phyloP scores from a whole-genome alignment of 2,113 vertebrate species.

The Myotis davidii region DNA sequence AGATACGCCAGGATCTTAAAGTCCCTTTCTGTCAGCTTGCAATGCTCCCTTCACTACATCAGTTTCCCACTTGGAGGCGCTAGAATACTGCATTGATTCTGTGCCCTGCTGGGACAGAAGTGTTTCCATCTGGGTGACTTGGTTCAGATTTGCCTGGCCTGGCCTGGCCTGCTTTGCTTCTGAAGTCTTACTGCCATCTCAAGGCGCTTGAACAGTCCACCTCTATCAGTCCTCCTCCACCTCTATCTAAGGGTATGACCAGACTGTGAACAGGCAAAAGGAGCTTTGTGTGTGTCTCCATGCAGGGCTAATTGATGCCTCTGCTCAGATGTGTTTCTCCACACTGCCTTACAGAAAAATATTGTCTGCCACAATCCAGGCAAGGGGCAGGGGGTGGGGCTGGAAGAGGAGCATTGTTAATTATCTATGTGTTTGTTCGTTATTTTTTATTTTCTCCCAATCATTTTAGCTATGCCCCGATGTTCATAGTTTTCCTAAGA shows the following conservation, averaged over 20 bases:
- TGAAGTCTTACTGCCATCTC: neutral
- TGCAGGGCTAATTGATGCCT: neutral
- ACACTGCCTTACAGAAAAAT: neutral
- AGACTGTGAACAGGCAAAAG: neutral
- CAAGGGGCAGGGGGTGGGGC: rapidly evolving
- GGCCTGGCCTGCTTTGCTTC: neutral
- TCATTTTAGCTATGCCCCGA: neutral
- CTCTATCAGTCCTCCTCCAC: too few species aligned
- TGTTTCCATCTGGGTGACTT: neutral
- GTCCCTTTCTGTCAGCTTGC: neutral
- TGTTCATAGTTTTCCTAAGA: neutral
- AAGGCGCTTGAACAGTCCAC: too few species aligned
- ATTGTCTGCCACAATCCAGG: neutral
- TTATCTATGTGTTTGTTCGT: neutral
- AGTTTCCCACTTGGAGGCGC: constrained; percentile 46
- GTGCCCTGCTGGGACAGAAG: neutral
- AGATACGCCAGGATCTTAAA: neutral
- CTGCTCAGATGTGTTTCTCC: neutral
- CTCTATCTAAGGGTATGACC: neutral
- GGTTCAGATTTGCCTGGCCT: neutral
- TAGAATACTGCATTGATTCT: neutral
- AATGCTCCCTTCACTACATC: neutral
- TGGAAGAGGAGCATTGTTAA: neutral
- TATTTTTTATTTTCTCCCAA: neutral
- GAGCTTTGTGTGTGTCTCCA: neutral